Evolutionary conservation across 2,797 vertebrate species (phyloP).

Genomic region (Phataginus tetradactyla): DNA sequence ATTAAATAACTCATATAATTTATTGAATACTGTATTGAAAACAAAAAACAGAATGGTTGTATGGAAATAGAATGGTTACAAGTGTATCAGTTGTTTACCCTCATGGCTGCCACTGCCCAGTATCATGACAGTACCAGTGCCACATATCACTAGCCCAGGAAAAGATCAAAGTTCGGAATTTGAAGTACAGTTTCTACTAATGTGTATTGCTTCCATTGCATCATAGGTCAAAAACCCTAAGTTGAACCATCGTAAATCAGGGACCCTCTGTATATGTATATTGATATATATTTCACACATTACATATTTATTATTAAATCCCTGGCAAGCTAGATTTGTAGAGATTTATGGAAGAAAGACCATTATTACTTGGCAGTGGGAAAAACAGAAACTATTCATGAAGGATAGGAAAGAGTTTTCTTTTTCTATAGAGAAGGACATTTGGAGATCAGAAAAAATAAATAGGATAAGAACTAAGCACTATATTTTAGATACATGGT

Average conservation of each 20-base stretch:
- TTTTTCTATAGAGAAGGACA: slow-evolving; percentile 13
- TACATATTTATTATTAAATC: slow-evolving; percentile 29
- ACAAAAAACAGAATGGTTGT: not conserved
- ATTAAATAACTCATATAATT: not conserved
- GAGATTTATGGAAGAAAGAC: slow-evolving; percentile 29
- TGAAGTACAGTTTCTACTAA: not conserved
- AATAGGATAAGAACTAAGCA: not conserved
- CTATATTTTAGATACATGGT: not conserved
- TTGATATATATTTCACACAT: not conserved
- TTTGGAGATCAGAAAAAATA: slow-evolving; percentile 28
- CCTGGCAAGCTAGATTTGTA: slow-evolving; percentile 28
- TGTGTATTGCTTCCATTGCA: not conserved
- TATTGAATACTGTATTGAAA: not conserved
- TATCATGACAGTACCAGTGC: not conserved
- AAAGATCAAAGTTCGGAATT: not conserved
- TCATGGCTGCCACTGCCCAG: not conserved
- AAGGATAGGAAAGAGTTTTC: not conserved
- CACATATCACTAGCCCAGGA: not conserved
- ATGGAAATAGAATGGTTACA: not conserved
- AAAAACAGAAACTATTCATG: slow-evolving; percentile 33
- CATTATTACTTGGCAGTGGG: not conserved
- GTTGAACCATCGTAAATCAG: not conserved
- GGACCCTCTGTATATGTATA: not conserved
- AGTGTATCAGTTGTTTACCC: not conserved
- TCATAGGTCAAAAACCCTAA: not conserved